phyloP scores from a whole-genome alignment of 2,888 invertebrate genomes.

The Ferrisia virgata region DNA sequence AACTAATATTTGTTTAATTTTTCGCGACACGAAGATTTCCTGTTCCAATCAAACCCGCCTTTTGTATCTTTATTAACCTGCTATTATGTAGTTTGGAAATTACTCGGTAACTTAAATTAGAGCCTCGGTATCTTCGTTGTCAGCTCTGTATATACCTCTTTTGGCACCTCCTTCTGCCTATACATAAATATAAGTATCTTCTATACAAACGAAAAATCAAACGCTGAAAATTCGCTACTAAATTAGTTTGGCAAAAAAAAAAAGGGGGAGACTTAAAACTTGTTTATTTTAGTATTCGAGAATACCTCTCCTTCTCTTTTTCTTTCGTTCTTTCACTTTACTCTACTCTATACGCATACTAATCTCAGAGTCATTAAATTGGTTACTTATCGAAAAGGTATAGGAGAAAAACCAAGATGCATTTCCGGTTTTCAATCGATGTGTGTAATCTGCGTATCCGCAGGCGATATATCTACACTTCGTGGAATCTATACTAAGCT shows the following conservation, averaged over 20 bases:
- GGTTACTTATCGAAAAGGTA: background rate
- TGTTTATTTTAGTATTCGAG: constrained; percentile 6
- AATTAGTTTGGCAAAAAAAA: background rate
- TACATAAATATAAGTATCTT: too few relatives aligned
- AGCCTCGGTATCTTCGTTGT: background rate
- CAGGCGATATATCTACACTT: background rate
- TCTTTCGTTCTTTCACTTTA: too few relatives aligned
- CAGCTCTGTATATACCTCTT: too few relatives aligned
- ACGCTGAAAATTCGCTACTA: background rate
- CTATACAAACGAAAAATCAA: too few relatives aligned
- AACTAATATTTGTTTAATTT: constrained; percentile 13
- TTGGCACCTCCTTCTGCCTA: too few relatives aligned
- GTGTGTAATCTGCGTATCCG: too few relatives aligned
- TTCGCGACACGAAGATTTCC: constrained; percentile 13
- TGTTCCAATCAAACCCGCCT: background rate
- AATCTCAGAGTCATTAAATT: background rate
- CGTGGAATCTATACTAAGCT: background rate
- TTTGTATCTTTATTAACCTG: constrained; percentile 5
- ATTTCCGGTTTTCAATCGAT: background rate
- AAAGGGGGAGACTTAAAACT: background rate
- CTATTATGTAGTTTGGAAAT: constrained; percentile 15
- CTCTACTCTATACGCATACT: too few relatives aligned
- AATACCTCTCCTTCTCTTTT: background rate
- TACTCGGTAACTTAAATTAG: constrained; percentile 6
- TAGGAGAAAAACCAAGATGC: background rate